Percentiles rank a stretch among this genome's conserved stretches.
Conservation (phyloP, 92 coral and sea anemone genomes). For the Desmophyllum pertusum region DNA sequence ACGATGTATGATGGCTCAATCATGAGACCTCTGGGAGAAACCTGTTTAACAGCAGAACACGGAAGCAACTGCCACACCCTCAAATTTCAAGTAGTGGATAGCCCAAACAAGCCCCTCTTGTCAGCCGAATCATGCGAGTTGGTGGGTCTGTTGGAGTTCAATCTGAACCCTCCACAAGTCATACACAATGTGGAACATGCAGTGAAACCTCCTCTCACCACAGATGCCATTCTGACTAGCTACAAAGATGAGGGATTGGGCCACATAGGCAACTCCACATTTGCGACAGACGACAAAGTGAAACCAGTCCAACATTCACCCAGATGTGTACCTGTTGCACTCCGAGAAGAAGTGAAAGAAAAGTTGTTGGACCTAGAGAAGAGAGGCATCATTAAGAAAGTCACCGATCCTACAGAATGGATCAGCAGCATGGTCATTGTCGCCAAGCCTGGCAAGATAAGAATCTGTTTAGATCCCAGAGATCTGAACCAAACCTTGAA, state of each 20-base stretch:
- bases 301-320: constrained; percentile 55
- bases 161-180: background rate
- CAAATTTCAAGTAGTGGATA: constrained; percentile 49
- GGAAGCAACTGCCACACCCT: constrained; percentile 25
- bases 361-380: constrained; percentile 49
- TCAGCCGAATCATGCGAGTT: constrained; percentile 35
- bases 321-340: constrained; percentile 44
- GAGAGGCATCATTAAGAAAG: constrained; percentile 49
- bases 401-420: constrained; percentile 50
- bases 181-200: background rate
- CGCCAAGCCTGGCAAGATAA: background rate
- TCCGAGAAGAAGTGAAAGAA: constrained; percentile 49
- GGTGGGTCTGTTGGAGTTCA: constrained; percentile 29
- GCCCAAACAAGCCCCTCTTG: constrained; percentile 38
- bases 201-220: constrained; percentile 8
- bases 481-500: background rate
- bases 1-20: constrained; percentile 42
- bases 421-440: constrained; percentile 21
- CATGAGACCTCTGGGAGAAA: constrained; percentile 35
- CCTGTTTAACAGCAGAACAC: constrained; percentile 15
- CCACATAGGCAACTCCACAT: constrained; percentile 47
- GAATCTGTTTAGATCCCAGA: background rate
- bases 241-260: constrained; percentile 60
- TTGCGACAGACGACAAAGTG: constrained; percentile 25
- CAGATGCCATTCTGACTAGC: constrained; percentile 22